These are phyloP conservation scores for Centruroides vittatus DNA, from an alignment of 1,140 invertebrate genomes.

Conservation along the genomic window DNA sequence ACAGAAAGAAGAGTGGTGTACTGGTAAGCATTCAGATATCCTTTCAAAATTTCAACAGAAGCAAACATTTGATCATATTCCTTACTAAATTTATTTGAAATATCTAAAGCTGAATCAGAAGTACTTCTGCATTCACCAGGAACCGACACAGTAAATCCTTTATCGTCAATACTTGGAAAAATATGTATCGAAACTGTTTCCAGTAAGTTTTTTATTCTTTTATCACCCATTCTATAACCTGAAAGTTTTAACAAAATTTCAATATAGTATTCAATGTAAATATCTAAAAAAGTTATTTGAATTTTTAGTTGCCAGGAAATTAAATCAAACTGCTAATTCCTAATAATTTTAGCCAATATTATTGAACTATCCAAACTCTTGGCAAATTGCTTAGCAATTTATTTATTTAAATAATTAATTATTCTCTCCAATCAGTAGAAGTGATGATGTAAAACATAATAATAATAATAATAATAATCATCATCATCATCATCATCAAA, in stretches of 20 bases:
- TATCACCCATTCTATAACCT: constrained; percentile 49
- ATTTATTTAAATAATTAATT: too few species aligned
- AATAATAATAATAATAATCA: too few species aligned
- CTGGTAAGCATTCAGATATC: constrained; percentile 10
- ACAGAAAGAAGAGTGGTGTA: constrained; percentile 42
- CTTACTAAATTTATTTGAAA: constrained; percentile 14
- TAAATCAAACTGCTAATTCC: too few species aligned
- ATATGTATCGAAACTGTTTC: constrained; percentile 60
- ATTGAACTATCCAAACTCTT: too few species aligned
- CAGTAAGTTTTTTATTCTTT: constrained; percentile 44
- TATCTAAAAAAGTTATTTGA: too few species aligned
- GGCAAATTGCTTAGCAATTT: too few species aligned
- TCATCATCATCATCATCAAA: too few species aligned
- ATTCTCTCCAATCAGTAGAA: too few species aligned
- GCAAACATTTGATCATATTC: constrained; percentile 10
- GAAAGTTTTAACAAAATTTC: constrained; percentile 13
- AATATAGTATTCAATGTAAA: not conserved
- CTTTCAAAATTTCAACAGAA: constrained; percentile 11
- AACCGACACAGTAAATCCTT: constrained; percentile 3
- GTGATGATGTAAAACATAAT: too few species aligned
- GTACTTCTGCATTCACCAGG: not conserved
- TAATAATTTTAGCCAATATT: too few species aligned
- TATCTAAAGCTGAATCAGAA: constrained; percentile 22
- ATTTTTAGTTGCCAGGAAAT: too few species aligned
- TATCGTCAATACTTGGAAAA: constrained; percentile 42